phyloP scores from a whole-genome alignment of 2,888 invertebrate species.

The Andrena camellia region DNA sequence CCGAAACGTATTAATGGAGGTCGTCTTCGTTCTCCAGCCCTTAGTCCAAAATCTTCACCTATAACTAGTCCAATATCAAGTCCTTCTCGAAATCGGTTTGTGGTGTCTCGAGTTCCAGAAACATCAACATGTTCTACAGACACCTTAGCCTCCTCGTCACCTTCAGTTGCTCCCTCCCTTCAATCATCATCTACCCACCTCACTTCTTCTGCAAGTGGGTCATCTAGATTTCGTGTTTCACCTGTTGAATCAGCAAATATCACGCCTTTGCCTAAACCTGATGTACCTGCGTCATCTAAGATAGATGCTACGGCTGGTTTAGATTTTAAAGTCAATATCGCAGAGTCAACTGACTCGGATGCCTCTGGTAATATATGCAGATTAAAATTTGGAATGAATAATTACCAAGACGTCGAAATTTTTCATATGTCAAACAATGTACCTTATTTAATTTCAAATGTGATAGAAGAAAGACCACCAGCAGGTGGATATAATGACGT shows the following conservation, averaged over 20 bases:
- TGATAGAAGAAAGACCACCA: constrained; percentile 22
- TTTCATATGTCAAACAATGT: constrained; percentile 38
- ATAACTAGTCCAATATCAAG: constrained; percentile 90
- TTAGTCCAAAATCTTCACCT: constrained; percentile 88
- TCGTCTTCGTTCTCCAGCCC: constrained; percentile 89
- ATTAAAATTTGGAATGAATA: constrained; percentile 54
- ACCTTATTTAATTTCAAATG: constrained; percentile 36
- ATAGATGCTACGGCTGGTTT: constrained; percentile 74
- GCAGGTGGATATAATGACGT: constrained; percentile 8
- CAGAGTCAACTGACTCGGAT: constrained; percentile 66
- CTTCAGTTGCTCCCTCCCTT: constrained; percentile 82
- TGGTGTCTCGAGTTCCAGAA: constrained; percentile 85
- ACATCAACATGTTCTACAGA: constrained; percentile 83
- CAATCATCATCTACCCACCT: constrained; percentile 86
- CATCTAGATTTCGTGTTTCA: constrained; percentile 79
- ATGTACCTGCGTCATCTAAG: constrained; percentile 82
- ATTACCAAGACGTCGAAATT: constrained; percentile 32
- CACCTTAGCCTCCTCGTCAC: constrained; percentile 84
- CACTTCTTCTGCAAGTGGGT: constrained; percentile 84
- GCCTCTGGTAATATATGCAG: constrained; percentile 69
- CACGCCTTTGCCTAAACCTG: constrained; percentile 82
- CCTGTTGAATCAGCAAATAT: constrained; percentile 78
- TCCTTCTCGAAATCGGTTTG: constrained; percentile 85
- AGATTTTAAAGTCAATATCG: constrained; percentile 65
- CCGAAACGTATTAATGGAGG: constrained; percentile 84